Conservation (phyloP, 1,140 invertebrate species). For the Drosophila truncata region DNA sequence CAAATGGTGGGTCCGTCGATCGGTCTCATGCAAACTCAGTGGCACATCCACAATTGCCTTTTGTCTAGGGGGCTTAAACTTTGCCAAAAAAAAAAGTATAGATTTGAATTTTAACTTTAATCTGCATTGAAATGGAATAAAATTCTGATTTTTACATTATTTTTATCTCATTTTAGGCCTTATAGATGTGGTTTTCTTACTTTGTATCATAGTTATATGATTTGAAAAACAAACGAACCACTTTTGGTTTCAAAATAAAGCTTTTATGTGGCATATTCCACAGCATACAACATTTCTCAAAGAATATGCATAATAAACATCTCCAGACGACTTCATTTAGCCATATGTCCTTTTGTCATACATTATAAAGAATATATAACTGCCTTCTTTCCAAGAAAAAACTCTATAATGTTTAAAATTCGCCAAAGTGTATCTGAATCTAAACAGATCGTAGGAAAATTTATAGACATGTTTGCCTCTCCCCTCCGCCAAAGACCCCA, state of each 20-base stretch:
- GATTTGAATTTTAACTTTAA: not conserved
- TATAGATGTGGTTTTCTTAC: too few species aligned
- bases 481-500: not conserved
- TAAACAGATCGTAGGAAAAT: constrained; percentile 6
- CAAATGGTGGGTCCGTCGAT: constrained; percentile 30
- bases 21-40: constrained; percentile 24
- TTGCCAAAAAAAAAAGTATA: not conserved
- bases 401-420: too few species aligned
- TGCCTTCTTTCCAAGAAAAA: too few species aligned
- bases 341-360: too few species aligned
- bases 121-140: not conserved
- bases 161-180: too few species aligned
- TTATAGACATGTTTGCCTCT: not conserved
- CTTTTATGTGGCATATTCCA: too few species aligned
- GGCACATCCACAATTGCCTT: constrained; percentile 23
- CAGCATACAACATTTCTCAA: too few species aligned
- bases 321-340: too few species aligned
- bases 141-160: not conserved
- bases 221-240: not conserved
- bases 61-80: constrained; percentile 25
- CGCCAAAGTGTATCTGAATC: not conserved
- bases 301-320: too few species aligned
- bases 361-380: too few species aligned
- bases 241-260: not conserved
- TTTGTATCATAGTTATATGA: not conserved